Evolutionary conservation across 2,888 invertebrate genomes (phyloP).

Genomic region (Mayetiola destructor): DNA sequence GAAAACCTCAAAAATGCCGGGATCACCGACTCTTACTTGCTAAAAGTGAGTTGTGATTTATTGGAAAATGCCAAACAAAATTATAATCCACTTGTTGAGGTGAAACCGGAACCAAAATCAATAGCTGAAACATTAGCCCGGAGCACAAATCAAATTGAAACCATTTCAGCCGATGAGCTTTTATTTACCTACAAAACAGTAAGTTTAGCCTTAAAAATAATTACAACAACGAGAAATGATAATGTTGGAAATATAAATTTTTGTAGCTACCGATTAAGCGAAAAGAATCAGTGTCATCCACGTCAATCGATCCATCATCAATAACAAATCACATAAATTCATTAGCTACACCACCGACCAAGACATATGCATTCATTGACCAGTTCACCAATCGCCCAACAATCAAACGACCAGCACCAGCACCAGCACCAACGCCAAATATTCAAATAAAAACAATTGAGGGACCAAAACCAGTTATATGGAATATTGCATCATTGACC

Average conservation of each 20-base stretch:
- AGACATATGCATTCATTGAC: constrained; percentile 20
- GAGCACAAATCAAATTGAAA: too few relatives aligned
- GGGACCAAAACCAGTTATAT: constrained; percentile 31
- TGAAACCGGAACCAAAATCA: not conserved
- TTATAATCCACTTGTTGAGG: not conserved
- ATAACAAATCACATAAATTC: not conserved
- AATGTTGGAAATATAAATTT: not conserved
- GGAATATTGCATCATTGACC: constrained; percentile 44
- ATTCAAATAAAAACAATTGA: not conserved
- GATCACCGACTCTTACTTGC: constrained; percentile 40
- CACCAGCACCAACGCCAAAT: too few relatives aligned
- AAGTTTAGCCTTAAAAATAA: not conserved
- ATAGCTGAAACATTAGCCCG: not conserved
- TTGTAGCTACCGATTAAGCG: constrained; percentile 13
- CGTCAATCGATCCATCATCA: too few relatives aligned
- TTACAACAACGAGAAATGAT: too few relatives aligned
- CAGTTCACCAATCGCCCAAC: constrained; percentile 16
- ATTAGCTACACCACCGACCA: constrained; percentile 1
- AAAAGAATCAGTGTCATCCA: constrained; percentile 6
- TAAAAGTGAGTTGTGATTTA: constrained; percentile 5
- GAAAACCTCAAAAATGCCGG: constrained; percentile 43
- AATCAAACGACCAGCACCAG: constrained; percentile 15
- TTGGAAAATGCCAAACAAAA: not conserved
- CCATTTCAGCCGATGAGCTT: too few relatives aligned
- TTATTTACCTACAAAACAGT: too few relatives aligned